Evolutionary conservation across 2,888 invertebrate species (phyloP).

Genomic region (Drosophila formosana): DNA sequence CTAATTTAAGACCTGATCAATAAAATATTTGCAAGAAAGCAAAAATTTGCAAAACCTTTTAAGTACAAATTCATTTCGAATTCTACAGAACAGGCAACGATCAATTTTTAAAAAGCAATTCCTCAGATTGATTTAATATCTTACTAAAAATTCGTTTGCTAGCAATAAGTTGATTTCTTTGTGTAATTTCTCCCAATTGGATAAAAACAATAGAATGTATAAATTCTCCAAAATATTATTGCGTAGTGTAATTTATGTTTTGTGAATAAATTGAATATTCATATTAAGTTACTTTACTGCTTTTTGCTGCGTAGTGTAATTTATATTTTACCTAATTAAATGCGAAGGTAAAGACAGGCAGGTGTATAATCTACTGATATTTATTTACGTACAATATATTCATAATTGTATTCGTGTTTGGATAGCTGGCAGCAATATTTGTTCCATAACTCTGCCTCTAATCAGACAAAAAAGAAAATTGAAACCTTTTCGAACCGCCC

Average conservation of each 20-base stretch:
- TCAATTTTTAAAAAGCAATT: too few species aligned
- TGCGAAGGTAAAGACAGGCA: not conserved
- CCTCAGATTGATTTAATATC: too few species aligned
- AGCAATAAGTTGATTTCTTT: too few species aligned
- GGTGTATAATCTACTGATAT: slow-evolving; percentile 25
- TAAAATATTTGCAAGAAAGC: slow-evolving; percentile 1
- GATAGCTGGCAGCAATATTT: slow-evolving; percentile 43
- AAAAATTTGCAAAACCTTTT: not conserved
- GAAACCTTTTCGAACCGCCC: slow-evolving; percentile 33
- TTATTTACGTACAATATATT: slow-evolving; percentile 1
- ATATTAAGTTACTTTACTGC: too few species aligned
- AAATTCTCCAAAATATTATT: too few species aligned
- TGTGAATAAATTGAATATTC: too few species aligned
- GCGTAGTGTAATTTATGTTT: too few species aligned
- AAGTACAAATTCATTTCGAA: not conserved
- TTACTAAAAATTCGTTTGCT: too few species aligned
- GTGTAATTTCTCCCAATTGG: too few species aligned
- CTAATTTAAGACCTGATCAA: slow-evolving; percentile 4
- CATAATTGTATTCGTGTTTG: slow-evolving; percentile 18
- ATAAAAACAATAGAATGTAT: too few species aligned
- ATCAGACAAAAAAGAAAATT: slow-evolving; percentile 35
- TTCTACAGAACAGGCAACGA: too few species aligned
- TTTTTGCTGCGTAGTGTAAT: slow-evolving; percentile 18
- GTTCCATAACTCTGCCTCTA: slow-evolving; percentile 32
- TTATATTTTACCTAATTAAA: slow-evolving; percentile 3